Evolutionary conservation across 1,140 invertebrate genomes (phyloP).

Genomic region (Magallana gigas): DNA sequence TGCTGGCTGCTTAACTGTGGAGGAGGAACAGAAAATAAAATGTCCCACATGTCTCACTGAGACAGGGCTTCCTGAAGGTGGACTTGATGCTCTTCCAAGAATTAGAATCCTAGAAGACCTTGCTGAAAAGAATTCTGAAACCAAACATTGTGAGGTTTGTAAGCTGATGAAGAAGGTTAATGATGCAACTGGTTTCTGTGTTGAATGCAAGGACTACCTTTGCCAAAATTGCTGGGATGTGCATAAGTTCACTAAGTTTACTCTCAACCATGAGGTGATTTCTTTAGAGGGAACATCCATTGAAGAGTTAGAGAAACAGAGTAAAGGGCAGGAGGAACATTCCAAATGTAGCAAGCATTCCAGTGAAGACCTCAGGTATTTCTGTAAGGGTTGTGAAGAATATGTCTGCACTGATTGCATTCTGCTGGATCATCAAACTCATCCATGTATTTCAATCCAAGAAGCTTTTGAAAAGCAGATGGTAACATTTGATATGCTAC

Average conservation of each 20-base stretch:
- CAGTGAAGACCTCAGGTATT: slow-evolving; percentile 32
- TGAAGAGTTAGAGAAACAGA: slow-evolving; percentile 16
- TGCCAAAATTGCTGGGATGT: slow-evolving; percentile 43
- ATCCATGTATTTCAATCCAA: slow-evolving; percentile 19
- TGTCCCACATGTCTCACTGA: background rate
- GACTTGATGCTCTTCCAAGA: background rate
- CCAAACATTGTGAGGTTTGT: slow-evolving; percentile 35
- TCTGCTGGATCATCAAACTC: slow-evolving; percentile 40
- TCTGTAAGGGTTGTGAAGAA: slow-evolving; percentile 40
- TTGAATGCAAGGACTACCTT: slow-evolving; percentile 49
- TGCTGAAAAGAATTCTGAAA: slow-evolving; percentile 19
- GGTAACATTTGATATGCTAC: slow-evolving; percentile 24
- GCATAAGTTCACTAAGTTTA: slow-evolving; percentile 45
- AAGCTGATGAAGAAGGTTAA: slow-evolving; percentile 2
- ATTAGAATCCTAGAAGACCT: background rate
- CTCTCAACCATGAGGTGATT: slow-evolving; percentile 41
- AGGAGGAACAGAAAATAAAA: slow-evolving; percentile 39
- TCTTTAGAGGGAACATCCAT: slow-evolving; percentile 24
- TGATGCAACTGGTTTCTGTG: slow-evolving; percentile 29
- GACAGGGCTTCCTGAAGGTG: background rate
- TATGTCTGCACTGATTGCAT: slow-evolving; percentile 41
- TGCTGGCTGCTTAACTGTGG: slow-evolving; percentile 22
- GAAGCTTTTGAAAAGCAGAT: slow-evolving; percentile 18
- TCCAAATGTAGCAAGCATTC: slow-evolving; percentile 14
- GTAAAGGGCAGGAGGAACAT: slow-evolving; percentile 23